Evolutionary conservation across 2,113 vertebrate species (phyloP).

Genomic region (Ammodytes marinus): DNA sequence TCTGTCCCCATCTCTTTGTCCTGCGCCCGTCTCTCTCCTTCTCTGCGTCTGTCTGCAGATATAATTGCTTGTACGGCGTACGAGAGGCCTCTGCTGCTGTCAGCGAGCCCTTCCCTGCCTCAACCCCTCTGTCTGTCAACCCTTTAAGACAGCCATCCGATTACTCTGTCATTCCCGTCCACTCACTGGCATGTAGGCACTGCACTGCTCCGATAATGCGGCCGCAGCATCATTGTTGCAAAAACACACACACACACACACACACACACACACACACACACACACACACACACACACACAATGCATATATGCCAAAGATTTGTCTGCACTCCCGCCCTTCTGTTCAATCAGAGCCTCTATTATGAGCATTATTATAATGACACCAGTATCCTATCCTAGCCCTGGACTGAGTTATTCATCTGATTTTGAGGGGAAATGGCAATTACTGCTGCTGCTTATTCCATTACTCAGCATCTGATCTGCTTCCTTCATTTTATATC

Average conservation of each 20-base stretch:
- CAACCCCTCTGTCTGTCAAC: slow-evolving; percentile 55
- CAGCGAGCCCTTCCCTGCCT: slow-evolving; percentile 24
- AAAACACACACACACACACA: not conserved
- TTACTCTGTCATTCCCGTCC: slow-evolving; percentile 39
- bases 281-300: not conserved
- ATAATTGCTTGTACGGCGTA: slow-evolving; percentile 34
- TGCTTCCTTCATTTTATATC: slow-evolving; percentile 36
- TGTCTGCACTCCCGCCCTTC: slow-evolving; percentile 2
- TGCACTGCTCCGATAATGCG: not conserved
- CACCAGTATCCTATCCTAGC: slow-evolving; percentile 10
- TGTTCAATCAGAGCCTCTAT: slow-evolving; percentile 40
- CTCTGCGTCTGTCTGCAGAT: slow-evolving; percentile 47
- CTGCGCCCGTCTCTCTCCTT: slow-evolving; percentile 38
- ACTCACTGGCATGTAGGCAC: not conserved
- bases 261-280: not conserved
- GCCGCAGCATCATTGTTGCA: not conserved
- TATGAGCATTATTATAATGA: slow-evolving; percentile 54
- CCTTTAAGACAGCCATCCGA: slow-evolving; percentile 50
- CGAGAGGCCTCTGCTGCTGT: slow-evolving; percentile 45
- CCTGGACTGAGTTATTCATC: slow-evolving; percentile 21
- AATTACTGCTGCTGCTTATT: slow-evolving; percentile 53
- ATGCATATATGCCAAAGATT: not conserved
- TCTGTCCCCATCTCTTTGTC: slow-evolving; percentile 1
- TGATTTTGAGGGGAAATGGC: slow-evolving; percentile 30
- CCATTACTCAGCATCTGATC: slow-evolving; percentile 32